phyloP scores from a whole-genome alignment of 1,140 invertebrate species.

The Neodiprion lecontei region DNA sequence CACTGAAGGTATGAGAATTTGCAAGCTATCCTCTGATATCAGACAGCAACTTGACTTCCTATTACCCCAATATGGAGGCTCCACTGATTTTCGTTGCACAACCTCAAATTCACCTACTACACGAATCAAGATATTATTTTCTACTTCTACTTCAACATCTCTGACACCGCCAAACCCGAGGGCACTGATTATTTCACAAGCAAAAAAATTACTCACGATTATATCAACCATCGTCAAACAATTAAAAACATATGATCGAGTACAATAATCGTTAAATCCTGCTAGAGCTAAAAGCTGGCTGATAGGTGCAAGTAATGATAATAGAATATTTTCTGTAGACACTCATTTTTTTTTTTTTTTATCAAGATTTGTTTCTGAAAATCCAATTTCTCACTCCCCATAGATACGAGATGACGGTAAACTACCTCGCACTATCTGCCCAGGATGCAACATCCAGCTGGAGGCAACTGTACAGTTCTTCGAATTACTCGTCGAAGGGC shows the following conservation, averaged over 20 bases:
- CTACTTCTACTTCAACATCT: neutral
- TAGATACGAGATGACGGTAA: conserved; percentile 74
- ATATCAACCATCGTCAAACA: neutral
- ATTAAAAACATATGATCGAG: conserved; percentile 2
- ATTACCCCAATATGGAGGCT: conserved; percentile 44
- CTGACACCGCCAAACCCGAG: neutral
- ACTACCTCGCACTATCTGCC: conserved; percentile 74
- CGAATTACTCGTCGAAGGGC: conserved; percentile 72
- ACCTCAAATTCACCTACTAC: conserved; percentile 41
- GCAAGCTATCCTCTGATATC: conserved; percentile 31
- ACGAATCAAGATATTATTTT: conserved; percentile 47
- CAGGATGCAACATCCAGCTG: conserved; percentile 76
- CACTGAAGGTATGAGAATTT: conserved; percentile 68
- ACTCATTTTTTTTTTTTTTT: conserved; percentile 4
- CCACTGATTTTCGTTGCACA: conserved; percentile 48
- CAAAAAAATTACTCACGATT: neutral
- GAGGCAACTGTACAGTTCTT: conserved; percentile 76
- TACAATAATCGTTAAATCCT: too few relatives aligned
- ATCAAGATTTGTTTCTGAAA: neutral
- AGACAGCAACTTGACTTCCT: conserved; percentile 71
- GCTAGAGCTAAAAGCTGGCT: too few relatives aligned
- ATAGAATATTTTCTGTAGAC: neutral
- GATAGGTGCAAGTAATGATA: too few relatives aligned
- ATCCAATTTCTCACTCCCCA: conserved; percentile 10
- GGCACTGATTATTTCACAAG: neutral